Conservation (phyloP, 92 coral and sea anemone genomes). For the Palythoa grandis region DNA sequence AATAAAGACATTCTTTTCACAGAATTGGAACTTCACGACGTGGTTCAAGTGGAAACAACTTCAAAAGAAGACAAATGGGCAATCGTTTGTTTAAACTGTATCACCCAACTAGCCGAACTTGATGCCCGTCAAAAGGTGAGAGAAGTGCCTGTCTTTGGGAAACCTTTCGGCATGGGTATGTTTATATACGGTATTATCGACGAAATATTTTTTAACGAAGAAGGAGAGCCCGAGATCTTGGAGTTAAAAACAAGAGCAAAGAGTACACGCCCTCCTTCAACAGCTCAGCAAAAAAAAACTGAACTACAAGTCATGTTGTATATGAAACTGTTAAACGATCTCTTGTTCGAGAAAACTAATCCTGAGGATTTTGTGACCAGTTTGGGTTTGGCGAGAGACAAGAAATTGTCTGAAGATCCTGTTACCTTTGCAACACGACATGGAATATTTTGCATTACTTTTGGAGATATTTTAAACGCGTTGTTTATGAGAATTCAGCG, state of each 20-base stretch:
- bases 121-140: conserved; percentile 65
- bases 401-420: conserved; percentile 56
- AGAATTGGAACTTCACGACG: conserved; percentile 65
- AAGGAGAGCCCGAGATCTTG: conserved; percentile 57
- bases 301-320: conserved; percentile 64
- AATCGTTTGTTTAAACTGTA: conserved; percentile 59
- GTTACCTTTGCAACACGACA: conserved; percentile 49
- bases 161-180: conserved; percentile 64
- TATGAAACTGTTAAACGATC: conserved; percentile 60
- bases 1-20: neutral
- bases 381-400: conserved; percentile 46
- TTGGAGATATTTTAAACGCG: conserved; percentile 51
- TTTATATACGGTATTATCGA: conserved; percentile 70
- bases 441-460: conserved; percentile 37
- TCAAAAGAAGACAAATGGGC: conserved; percentile 78
- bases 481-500: conserved; percentile 44
- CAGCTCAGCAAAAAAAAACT: conserved; percentile 56
- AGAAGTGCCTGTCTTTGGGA: conserved; percentile 68
- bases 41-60: conserved; percentile 52
- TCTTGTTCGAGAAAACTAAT: conserved; percentile 47
- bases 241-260: conserved; percentile 67
- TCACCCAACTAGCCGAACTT: conserved; percentile 56
- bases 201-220: conserved; percentile 55
- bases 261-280: conserved; percentile 44
- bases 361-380: conserved; percentile 21